Base-by-base conservation (phyloP, 2,888 invertebrate genomes). In the Machimus rusticus region DNA sequence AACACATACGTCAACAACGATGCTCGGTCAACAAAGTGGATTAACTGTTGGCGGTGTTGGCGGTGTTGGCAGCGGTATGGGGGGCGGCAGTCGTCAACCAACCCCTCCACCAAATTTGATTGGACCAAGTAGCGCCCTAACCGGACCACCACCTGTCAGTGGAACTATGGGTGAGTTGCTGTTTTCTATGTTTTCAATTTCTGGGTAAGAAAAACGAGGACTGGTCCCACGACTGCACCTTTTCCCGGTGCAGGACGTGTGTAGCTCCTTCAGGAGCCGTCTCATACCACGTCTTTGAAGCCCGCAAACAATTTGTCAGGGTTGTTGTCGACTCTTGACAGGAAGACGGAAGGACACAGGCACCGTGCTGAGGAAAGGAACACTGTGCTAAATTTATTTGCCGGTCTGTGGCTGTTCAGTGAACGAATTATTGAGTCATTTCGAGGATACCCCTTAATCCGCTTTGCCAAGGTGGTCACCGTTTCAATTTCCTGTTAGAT, bases 11-110 rank as follows among this genome's bases (percentile, higher is more conserved):
- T 90, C 91, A 74, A 91, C 92, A 85, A 91, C 92, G 39, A 91
- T 92, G 89, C 90, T 92, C 76, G 92, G 92, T 90, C 92, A 92
- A 66, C 90, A 90, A 86, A 90, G 90, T 89, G 90, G 90, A 87
- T 89, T 91, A 89, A 89, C 90, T 43, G 90, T 90, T 37, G 89
- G 89, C 31, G 88, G 89, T 66, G 89, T 89, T 86, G 89, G 89
- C 86, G 88, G 89, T 66, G 89, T 89, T 86, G 89, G 89, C 86
- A 88, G 89, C 77, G 88, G 87, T 81, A 89, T 88, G 74, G 89
- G 89, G 43, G 88, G 89, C 8, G 88, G 88, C 39, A 88, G 89
- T 55, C 88, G 84, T 14, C 90, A 90, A 84, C 90, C 90, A 89
- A 89, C 90, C 86, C 90, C 91, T 28, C 90, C 91, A 74, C 90